Evolutionary conservation across 2,113 vertebrate genomes (phyloP), one percentile per base, ranked within the genome.

Genomic region (Chlorodrepanis virens): DNA sequence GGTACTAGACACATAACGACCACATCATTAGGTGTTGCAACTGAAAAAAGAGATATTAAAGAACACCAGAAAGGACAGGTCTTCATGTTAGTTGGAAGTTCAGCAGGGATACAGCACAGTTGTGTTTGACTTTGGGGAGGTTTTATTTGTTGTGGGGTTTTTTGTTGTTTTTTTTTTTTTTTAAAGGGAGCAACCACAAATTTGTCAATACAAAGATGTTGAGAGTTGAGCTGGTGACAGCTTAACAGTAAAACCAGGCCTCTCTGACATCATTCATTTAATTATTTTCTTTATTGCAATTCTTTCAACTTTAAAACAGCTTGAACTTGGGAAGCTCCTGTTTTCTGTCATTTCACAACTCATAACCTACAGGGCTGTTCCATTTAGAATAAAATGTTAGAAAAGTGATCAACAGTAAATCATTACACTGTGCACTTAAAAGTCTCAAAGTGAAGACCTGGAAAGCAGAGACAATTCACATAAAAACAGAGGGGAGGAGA

Each of bases 341-440:
- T 83, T 96, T 95, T 85, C 78, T 95, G 78, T 97, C 90, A 92
- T 77, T 97, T 92, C 78, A 71, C 92, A 96, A 97, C 79, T 91
- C 83, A 47, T 97, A 96, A 96, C 70, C 65, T 82, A 37, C 78
- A 75, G 77, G 64, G 59, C 82, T 90, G 86, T 92, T 94, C 82
- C 79, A 95, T 81, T 94, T 93, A 82, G 54, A 93, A 90, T n/a
- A 90, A 90, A 91, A 96, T 40, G 57, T 42, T 89, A 91, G 65
- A 92, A 83, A 95, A 94, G 80, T 64, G 65, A 96, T 95, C 91
- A 96, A 82, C 40, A 83, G 49, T 91, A 95, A 94, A 95, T 93
- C 69, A 89, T 69, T 89, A 68, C n/a, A 78, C 68, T 53, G 45
- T 69, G 81, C 74, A 85, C 57, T 91, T 95, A 57, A 15, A 89